These are phyloP conservation scores for Carcharodon carcharias DNA, from an alignment of 2,797 vertebrate species.

Conservation along the genomic window DNA sequence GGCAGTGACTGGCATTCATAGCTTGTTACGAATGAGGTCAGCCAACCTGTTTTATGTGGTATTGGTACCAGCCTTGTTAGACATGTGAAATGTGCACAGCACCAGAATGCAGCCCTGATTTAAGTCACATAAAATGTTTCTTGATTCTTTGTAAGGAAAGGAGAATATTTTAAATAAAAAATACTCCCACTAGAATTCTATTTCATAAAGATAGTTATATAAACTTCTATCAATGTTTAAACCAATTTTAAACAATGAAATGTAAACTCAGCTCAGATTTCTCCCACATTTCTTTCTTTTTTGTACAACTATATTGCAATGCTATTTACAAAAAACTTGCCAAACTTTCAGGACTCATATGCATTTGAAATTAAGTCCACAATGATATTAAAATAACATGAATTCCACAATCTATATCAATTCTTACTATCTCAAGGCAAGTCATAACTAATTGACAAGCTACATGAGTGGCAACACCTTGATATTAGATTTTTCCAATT, in stretches of 20 bases:
- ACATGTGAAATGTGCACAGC: background rate
- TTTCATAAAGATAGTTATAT: background rate
- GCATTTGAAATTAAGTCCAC: conserved; percentile 5
- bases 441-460: conserved; percentile 5
- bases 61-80: background rate
- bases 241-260: background rate
- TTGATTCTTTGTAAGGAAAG: background rate
- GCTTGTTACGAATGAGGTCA: background rate
- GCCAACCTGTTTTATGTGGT: background rate
- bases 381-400: background rate
- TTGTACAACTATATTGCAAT: background rate
- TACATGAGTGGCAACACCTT: background rate
- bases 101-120: background rate
- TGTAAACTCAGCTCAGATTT: background rate
- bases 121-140: background rate
- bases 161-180: background rate
- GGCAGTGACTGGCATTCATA: background rate
- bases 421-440: background rate
- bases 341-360: background rate
- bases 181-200: background rate
- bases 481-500: conserved; percentile 31
- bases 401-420: background rate
- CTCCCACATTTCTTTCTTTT: background rate
- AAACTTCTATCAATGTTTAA: background rate
- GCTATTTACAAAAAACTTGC: background rate